Evolutionary conservation across 2,797 vertebrate species (phyloP).

Genomic region (Sebastiscus tertius): DNA sequence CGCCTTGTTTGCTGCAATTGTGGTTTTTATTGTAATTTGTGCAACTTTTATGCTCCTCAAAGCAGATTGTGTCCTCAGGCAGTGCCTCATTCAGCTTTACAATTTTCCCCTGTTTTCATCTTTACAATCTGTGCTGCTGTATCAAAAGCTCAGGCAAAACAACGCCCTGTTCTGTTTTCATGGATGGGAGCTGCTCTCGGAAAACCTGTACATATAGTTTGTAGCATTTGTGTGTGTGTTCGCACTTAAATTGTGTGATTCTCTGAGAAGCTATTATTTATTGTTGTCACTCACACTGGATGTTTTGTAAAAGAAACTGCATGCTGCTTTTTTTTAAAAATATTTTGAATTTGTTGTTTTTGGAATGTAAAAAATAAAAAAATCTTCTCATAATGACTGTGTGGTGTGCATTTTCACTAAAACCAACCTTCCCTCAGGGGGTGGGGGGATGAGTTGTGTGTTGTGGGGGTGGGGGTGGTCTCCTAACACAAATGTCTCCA

Average conservation of each 20-base stretch:
- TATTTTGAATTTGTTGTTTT: conserved; percentile 31
- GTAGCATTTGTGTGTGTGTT: conserved; percentile 75
- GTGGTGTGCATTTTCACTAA: conserved; percentile 49
- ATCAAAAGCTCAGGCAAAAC: conserved; percentile 14
- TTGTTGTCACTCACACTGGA: conserved; percentile 80
- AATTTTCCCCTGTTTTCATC: conserved; percentile 27
- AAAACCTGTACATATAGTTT: conserved; percentile 79
- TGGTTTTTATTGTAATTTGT: conserved; percentile 33
- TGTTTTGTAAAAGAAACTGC: conserved; percentile 55
- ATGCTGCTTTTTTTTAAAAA: conserved; percentile 52
- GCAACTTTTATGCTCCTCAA: conserved; percentile 32
- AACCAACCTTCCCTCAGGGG: conserved; percentile 11
- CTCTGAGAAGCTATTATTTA: conserved; percentile 80
- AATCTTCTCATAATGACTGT: conserved; percentile 35
- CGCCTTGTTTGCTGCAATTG: conserved; percentile 28
- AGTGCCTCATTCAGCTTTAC: conserved; percentile 50
- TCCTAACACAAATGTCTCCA: conserved; percentile 77
- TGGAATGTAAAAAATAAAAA: conserved; percentile 72
- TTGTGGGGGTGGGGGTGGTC: conserved; percentile 2
- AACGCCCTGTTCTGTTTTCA: conserved; percentile 30
- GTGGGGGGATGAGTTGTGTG: conserved; percentile 28
- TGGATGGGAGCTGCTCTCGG: conserved; percentile 58
- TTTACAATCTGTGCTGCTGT: conserved; percentile 10
- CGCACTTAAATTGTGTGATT: conserved; percentile 76
- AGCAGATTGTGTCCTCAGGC: conserved; percentile 48